Conservation (phyloP, 2,797 vertebrate species). For the Sebastes ruberrimus region DNA sequence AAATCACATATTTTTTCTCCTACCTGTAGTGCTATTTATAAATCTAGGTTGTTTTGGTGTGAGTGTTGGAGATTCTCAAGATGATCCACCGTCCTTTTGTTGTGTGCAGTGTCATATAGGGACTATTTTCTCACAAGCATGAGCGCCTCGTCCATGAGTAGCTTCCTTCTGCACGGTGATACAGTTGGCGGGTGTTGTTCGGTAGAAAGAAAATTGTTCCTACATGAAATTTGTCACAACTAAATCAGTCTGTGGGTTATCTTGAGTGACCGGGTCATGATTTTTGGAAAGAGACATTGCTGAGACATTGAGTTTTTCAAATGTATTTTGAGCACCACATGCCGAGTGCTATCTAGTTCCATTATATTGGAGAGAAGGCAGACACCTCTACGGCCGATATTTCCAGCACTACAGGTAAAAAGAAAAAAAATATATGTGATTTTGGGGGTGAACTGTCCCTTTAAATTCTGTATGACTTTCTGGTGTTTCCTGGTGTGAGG, state of each 20-base stretch:
- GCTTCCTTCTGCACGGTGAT: background rate
- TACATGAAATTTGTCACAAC: background rate
- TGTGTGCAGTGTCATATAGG: too few relatives aligned
- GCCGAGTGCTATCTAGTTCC: background rate
- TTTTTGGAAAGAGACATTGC: background rate
- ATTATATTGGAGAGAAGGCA: background rate
- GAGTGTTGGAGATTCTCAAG: too few relatives aligned
- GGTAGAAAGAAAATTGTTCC: background rate
- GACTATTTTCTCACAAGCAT: background rate
- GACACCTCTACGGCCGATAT: background rate
- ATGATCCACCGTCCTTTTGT: too few relatives aligned
- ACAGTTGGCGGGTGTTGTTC: background rate
- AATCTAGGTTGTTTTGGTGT: too few relatives aligned
- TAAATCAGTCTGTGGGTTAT: background rate
- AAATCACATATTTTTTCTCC: too few relatives aligned
- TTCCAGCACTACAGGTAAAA: background rate
- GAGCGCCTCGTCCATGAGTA: background rate
- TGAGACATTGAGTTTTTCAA: background rate
- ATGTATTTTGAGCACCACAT: background rate
- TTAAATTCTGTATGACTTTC: slow-evolving; percentile 21
- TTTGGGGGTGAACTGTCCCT: background rate
- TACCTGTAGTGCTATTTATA: too few relatives aligned
- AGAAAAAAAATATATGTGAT: background rate
- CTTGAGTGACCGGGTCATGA: background rate
- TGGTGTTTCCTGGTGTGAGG: slow-evolving; percentile 24